Percentiles rank a stretch among this genome's conserved stretches.
Conservation (phyloP, 2,888 invertebrate genomes). For the Eupithecia inturbata region DNA sequence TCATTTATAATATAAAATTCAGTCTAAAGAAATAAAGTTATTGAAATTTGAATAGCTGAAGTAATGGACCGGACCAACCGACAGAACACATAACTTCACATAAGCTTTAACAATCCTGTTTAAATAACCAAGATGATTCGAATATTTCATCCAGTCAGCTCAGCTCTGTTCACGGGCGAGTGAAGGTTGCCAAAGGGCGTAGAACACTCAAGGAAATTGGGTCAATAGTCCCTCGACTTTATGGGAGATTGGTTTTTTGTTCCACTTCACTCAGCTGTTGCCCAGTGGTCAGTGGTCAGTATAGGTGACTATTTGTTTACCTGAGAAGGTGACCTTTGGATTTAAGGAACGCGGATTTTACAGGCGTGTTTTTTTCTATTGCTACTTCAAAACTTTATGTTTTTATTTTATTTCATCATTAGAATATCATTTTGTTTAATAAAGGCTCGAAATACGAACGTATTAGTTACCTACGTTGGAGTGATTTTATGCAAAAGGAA, state of each 20-base stretch:
- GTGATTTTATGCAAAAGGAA: no score
- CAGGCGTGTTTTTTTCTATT: neutral
- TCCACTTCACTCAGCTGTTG: conserved; percentile 35
- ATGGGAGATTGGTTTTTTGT: conserved; percentile 54
- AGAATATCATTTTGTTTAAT: neutral
- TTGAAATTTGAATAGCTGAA: no score
- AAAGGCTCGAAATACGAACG: neutral
- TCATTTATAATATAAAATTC: no score
- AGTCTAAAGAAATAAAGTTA: no score
- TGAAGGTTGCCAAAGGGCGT: conserved; percentile 68
- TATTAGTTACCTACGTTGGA: no score
- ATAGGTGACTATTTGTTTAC: neutral
- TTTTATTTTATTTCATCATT: neutral
- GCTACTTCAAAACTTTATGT: neutral
- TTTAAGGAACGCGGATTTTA: neutral
- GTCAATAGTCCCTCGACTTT: conserved; percentile 75
- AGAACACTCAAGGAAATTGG: conserved; percentile 76
- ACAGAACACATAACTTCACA: neutral
- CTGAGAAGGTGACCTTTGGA: neutral
- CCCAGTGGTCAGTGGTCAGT: conserved; percentile 9
- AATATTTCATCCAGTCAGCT: neutral
- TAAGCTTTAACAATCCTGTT: neutral
- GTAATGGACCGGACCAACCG: neutral
- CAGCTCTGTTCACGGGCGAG: conserved; percentile 60
- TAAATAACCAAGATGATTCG: neutral